These are phyloP conservation scores for Spilogale gracilis DNA, from an alignment of 2,113 vertebrate genomes.

Conservation along the genomic window DNA sequence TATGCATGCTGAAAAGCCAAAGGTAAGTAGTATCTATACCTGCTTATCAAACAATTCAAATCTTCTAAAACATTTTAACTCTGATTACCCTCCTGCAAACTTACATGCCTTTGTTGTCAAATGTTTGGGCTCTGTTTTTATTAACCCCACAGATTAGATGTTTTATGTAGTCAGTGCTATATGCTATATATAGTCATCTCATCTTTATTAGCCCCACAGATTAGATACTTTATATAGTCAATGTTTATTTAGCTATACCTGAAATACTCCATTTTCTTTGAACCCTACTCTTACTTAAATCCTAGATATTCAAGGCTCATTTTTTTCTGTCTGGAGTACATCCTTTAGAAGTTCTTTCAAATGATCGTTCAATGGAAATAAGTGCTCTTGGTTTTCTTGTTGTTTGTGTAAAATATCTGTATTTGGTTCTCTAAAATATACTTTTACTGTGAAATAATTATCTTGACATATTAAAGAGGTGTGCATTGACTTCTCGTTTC, in stretches of 20 bases:
- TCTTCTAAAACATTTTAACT: neutral
- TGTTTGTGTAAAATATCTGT: neutral
- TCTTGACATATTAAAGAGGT: neutral
- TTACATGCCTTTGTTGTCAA: neutral
- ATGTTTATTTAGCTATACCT: neutral
- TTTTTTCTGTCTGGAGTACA: neutral
- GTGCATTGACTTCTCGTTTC: neutral
- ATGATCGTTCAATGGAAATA: neutral
- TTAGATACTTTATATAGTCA: neutral
- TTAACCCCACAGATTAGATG: neutral
- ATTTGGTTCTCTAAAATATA: neutral
- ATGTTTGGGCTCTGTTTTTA: slow-evolving; percentile 9
- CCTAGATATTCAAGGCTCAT: neutral
- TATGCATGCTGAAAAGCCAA: neutral
- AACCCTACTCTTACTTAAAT: neutral
- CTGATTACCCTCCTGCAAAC: neutral
- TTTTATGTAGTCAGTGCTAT: neutral
- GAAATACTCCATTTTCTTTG: neutral
- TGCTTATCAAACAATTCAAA: neutral
- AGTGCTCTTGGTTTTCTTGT: neutral
- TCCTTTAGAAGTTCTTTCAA: neutral
- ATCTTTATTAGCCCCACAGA: slow-evolving; percentile 4
- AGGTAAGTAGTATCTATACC: neutral
- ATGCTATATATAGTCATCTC: neutral
- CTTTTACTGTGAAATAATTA: neutral